Base-by-base conservation (phyloP, 2,113 vertebrate species). In the Climacteris rufus region DNA sequence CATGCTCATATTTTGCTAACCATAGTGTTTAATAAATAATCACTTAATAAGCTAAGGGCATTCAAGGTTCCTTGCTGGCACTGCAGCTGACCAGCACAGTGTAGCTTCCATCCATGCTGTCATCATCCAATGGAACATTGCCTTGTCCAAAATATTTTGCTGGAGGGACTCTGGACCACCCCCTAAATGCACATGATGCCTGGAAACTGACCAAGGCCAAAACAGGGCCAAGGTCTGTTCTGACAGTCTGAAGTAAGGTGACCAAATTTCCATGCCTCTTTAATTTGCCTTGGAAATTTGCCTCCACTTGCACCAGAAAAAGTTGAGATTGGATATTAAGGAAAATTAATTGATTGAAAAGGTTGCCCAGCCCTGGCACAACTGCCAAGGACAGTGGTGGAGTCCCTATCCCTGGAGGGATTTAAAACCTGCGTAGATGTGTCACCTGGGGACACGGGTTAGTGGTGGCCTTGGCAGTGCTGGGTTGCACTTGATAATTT, bases 31-130 rank as follows among this genome's bases (percentile, higher is more conserved):
- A 65, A 44, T 53, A 72, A 37, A 60, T 30, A 2, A 14, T 25
- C 15, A 6, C 8, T 12, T 3, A 56, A 27, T 15, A 44, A 76
- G 0, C 16, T 68, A 33, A 60, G 28, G 0, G 0, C 27, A 3
- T 2, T 9, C 1, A 0, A 17, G 27, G 9, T 9, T 47, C 21
- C 44, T 59, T 0, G 0, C 31, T 64, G 61, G 3, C 23, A 6
- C 13, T 14, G 44, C 15, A 77, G 20, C 6, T 35, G 13, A 4
- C 8, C 47, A 31, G 15, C 16, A 15, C 7, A 11, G 17, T 7
- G 6, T 7, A 6, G 7, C 6, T 49, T 54, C 8, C 28, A 24
- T 18, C 47, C 31, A 4, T 19, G 39, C 13, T 52, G 12, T 63
- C 37, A 9, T 20, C 16, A 28, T 9, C 42, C 37, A 49, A 3